A percentile compares a stretch with the other conserved stretches of the same genome.
phyloP scores from a whole-genome alignment of 1,140 invertebrate species.

The Drosophila nigrodunni region DNA sequence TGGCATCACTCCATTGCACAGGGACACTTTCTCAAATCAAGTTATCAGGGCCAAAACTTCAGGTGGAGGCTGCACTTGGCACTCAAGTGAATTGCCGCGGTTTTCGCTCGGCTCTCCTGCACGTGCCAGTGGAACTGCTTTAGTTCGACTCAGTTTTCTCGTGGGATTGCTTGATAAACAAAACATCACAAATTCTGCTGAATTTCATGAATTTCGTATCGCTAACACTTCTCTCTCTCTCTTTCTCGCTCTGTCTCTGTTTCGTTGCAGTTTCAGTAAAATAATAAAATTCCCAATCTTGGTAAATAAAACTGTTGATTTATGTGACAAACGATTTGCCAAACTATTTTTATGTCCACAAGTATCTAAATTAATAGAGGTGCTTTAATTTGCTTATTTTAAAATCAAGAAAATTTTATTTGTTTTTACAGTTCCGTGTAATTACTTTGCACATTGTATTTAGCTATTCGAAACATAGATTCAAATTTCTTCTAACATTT shows the following conservation, averaged over 20 bases:
- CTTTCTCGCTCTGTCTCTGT: not conserved
- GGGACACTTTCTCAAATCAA: conserved; percentile 45
- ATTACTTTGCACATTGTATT: too few species aligned
- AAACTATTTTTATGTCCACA: too few species aligned
- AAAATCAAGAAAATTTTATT: too few species aligned
- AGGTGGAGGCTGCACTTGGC: not conserved
- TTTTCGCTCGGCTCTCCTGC: conserved; percentile 42
- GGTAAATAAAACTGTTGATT: too few species aligned
- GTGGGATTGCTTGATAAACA: conserved; percentile 53
- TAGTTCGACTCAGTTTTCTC: conserved; percentile 9
- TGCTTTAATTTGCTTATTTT: too few species aligned
- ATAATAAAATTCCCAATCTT: too few species aligned
- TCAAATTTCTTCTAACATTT: too few species aligned
- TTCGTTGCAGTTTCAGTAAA: too few species aligned
- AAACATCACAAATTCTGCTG: conserved; percentile 18
- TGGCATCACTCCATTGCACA: conserved; percentile 1
- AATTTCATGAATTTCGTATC: conserved; percentile 68
- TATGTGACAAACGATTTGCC: too few species aligned
- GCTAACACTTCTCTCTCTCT: conserved; percentile 1
- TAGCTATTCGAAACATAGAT: too few species aligned
- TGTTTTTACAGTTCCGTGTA: too few species aligned
- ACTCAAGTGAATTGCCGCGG: conserved; percentile 10
- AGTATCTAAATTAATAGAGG: too few species aligned
- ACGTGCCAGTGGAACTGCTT: conserved; percentile 48
- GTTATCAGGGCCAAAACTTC: conserved; percentile 5